These are phyloP conservation scores for Uloborus diversus DNA, from an alignment of 1,140 invertebrate species.

Conservation along the genomic window DNA sequence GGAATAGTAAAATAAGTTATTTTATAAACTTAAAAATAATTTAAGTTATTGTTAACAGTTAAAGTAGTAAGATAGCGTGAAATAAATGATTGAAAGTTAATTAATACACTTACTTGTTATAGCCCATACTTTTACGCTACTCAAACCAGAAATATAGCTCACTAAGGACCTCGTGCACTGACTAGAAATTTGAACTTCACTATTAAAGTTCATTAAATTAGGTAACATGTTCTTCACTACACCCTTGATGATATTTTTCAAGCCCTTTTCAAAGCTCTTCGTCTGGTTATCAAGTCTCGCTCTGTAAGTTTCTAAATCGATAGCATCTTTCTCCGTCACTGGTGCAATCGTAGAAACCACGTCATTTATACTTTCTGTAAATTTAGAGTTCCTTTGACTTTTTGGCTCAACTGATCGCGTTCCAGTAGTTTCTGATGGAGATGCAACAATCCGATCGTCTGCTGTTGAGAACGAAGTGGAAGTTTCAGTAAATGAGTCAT, in stretches of 20 bases:
- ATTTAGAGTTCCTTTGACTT: too few species aligned
- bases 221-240: slow-evolving; percentile 24
- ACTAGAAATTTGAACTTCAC: neutral
- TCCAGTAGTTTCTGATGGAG: too few species aligned
- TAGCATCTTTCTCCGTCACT: neutral
- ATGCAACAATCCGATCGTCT: too few species aligned
- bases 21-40: too few species aligned
- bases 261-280: slow-evolving; percentile 9
- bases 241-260: slow-evolving; percentile 24
- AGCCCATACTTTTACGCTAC: slow-evolving; percentile 27
- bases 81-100: too few species aligned
- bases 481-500: too few species aligned
- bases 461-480: too few species aligned
- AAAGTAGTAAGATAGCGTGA: too few species aligned
- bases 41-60: too few species aligned
- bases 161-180: neutral
- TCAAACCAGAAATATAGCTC: slow-evolving; percentile 31
- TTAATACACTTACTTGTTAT: slow-evolving; percentile 23
- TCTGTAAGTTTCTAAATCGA: neutral
- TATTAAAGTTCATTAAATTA: neutral
- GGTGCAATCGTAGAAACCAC: neutral
- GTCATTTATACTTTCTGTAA: neutral
- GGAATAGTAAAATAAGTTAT: too few species aligned
- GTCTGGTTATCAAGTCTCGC: neutral
- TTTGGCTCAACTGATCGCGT: too few species aligned